Conservation (phyloP, 92 coral and sea anemone species). For the Epizoanthus ramosus region DNA sequence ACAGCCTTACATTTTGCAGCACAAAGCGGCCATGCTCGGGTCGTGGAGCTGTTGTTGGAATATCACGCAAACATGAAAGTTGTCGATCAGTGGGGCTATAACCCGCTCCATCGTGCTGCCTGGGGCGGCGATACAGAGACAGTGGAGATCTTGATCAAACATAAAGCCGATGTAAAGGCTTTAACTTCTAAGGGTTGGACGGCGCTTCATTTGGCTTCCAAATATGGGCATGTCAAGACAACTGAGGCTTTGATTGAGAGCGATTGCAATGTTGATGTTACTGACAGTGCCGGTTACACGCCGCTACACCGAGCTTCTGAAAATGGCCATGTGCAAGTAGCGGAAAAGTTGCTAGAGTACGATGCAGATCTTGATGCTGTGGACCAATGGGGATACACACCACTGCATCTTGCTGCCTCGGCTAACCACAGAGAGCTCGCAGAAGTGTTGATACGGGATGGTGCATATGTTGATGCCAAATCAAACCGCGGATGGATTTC, state of each 20-base stretch:
- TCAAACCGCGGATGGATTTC: constrained; percentile 37
- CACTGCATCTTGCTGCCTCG: constrained; percentile 33
- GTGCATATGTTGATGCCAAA: constrained; percentile 31
- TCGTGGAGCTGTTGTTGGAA: constrained; percentile 18
- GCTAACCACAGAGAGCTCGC: constrained; percentile 10
- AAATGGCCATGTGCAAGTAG: constrained; percentile 27
- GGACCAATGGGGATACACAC: constrained; percentile 33
- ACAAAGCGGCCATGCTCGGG: constrained; percentile 38
- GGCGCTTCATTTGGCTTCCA: constrained; percentile 32
- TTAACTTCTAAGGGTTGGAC: constrained; percentile 34
- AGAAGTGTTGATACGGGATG: constrained; percentile 22
- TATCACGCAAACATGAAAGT: constrained; percentile 16
- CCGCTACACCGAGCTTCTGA: constrained; percentile 33
- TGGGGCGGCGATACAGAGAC: constrained; percentile 42
- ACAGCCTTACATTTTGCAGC: constrained; percentile 41
- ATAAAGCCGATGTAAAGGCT: constrained; percentile 28
- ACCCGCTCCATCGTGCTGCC: constrained; percentile 27
- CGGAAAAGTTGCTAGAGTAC: constrained; percentile 3
- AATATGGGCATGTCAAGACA: constrained; percentile 31
- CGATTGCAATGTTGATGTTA: not conserved
- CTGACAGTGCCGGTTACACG: constrained; percentile 34
- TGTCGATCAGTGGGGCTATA: constrained; percentile 36
- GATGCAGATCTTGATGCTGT: constrained; percentile 31
- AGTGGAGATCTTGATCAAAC: constrained; percentile 16
- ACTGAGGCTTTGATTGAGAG: constrained; percentile 12